phyloP scores from a whole-genome alignment of 2,888 invertebrate species.

The Terebella lapidaria region DNA sequence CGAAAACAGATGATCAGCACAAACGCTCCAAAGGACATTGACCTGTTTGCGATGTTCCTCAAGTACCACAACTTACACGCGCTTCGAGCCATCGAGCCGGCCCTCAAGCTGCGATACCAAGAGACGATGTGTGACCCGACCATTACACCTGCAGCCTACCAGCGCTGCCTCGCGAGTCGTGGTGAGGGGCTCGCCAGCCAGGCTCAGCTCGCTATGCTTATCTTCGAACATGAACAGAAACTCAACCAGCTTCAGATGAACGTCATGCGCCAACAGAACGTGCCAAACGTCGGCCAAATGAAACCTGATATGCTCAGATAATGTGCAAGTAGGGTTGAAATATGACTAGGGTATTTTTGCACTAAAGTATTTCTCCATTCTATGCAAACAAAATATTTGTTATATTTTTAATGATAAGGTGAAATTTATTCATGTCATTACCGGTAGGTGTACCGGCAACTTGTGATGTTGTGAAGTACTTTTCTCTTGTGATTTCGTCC shows the following conservation, averaged over 20 bases:
- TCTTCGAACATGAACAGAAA: conserved; percentile 41
- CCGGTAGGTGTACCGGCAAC: too few relatives aligned
- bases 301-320: conserved; percentile 23
- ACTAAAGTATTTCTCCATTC: too few relatives aligned
- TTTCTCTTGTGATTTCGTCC: too few relatives aligned
- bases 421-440: too few relatives aligned
- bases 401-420: too few relatives aligned
- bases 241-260: conserved; percentile 20
- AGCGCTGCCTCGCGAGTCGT: conserved; percentile 35
- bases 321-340: neutral
- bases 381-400: too few relatives aligned
- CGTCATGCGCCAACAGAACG: conserved; percentile 20
- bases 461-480: too few relatives aligned
- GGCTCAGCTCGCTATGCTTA: conserved; percentile 43
- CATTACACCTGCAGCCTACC: conserved; percentile 26
- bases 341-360: too few relatives aligned
- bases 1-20: conserved; percentile 60
- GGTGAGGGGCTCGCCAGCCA: conserved; percentile 41
- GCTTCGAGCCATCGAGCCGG: conserved; percentile 76
- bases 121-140: conserved; percentile 37
- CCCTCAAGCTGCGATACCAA: conserved; percentile 61
- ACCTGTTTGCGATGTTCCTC: conserved; percentile 68
- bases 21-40: conserved; percentile 24
- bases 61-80: conserved; percentile 64
- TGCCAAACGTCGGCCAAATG: conserved; percentile 22